Percentiles rank a stretch among this genome's conserved stretches.
These are phyloP conservation scores for Cacoxenus indagator DNA, from an alignment of 2,888 invertebrate species.

Conservation along the genomic window DNA sequence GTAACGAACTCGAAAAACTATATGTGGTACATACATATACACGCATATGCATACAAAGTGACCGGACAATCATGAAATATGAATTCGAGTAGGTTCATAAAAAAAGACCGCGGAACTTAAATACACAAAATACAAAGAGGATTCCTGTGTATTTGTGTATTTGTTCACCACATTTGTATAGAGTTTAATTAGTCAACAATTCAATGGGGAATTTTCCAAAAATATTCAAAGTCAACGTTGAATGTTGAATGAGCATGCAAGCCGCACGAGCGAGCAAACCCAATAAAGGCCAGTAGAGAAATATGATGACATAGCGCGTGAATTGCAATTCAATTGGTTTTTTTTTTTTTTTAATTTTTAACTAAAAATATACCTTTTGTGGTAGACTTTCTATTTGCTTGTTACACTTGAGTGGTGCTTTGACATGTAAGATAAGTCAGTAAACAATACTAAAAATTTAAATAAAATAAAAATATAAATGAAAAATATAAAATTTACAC, in stretches of 20 bases:
- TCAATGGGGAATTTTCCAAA: conserved; percentile 8
- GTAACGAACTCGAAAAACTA: conserved; percentile 8
- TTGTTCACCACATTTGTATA: not conserved
- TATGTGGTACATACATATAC: not conserved
- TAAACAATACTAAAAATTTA: not conserved
- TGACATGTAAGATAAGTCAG: not conserved
- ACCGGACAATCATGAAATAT: conserved; percentile 5
- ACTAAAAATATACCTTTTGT: not conserved
- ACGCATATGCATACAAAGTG: not conserved
- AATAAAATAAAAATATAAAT: not conserved
- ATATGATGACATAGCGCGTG: not conserved
- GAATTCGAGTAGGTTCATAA: not conserved
- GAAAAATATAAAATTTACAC: conserved; percentile 21
- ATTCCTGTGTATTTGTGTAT: not conserved
- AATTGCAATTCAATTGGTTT: too few relatives aligned
- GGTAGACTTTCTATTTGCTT: not conserved
- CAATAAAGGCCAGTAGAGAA: not conserved
- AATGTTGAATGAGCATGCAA: not conserved
- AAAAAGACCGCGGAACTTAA: not conserved
- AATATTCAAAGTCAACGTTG: not conserved
- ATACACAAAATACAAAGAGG: too few relatives aligned
- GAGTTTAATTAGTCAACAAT: conserved; percentile 22
- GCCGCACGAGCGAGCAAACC: not conserved
- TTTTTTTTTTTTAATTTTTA: not conserved
- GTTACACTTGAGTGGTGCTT: conserved; percentile 22